Conservation (phyloP, 2,797 vertebrate species). For the Syndactyla subalaris region DNA sequence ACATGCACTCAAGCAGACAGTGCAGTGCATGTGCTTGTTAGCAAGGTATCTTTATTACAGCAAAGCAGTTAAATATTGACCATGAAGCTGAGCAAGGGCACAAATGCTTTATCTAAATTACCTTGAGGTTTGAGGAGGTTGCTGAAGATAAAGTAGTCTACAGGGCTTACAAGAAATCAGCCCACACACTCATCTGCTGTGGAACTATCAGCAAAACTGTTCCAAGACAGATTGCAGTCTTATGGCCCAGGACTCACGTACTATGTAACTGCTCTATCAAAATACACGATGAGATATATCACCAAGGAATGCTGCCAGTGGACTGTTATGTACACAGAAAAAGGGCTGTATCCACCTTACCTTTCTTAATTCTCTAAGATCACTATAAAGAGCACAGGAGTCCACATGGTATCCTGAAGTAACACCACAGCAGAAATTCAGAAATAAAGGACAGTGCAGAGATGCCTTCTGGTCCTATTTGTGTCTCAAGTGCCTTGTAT, state of each 20-base stretch:
- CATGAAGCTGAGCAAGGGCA: background rate
- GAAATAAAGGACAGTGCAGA: background rate
- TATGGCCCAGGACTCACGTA: background rate
- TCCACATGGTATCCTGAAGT: background rate
- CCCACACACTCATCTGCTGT: background rate
- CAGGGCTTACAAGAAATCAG: conserved; percentile 28
- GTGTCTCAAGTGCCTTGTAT: background rate
- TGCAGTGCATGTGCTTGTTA: background rate
- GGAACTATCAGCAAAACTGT: background rate
- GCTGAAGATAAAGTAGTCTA: conserved; percentile 35
- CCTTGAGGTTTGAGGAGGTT: conserved; percentile 43
- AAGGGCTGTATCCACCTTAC: background rate
- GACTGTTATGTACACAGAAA: background rate
- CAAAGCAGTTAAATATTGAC: conserved; percentile 49
- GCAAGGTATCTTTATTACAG: conserved; percentile 18
- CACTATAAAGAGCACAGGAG: background rate
- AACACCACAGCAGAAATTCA: background rate
- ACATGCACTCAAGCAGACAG: background rate
- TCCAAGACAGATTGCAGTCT: background rate
- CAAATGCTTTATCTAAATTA: conserved; percentile 58
- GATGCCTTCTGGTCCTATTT: background rate
- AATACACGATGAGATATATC: background rate
- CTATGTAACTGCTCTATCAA: background rate
- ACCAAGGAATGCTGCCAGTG: background rate
- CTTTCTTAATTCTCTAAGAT: background rate